Conservation (phyloP, 1,140 invertebrate genomes). For the Asobara japonica region DNA sequence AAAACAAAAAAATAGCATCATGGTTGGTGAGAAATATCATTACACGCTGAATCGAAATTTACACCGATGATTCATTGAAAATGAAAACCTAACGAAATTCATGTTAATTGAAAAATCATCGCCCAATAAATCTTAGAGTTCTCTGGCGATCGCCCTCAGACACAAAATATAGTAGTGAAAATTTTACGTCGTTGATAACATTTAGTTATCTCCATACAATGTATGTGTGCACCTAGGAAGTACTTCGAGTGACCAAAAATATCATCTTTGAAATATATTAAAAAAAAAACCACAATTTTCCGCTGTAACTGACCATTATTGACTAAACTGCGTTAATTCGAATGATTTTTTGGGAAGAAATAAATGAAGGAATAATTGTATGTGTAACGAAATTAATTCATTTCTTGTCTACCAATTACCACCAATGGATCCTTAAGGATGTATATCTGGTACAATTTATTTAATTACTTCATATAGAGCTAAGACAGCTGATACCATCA, state of each 20-base stretch:
- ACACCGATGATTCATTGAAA: not conserved
- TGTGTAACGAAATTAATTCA: not conserved
- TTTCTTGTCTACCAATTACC: not conserved
- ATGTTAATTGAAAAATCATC: not conserved
- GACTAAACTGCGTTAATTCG: not conserved
- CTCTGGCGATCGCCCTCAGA: constrained; percentile 10
- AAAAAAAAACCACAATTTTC: not conserved
- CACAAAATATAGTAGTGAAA: not conserved
- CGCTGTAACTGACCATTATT: constrained; percentile 1
- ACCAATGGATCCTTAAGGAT: not conserved
- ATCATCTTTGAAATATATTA: not conserved
- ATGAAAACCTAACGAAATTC: not conserved
- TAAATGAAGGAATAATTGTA: constrained; percentile 9
- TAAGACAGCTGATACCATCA: too few species aligned
- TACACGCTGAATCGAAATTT: not conserved
- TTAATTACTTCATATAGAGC: too few species aligned
- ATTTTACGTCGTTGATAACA: constrained; percentile 2
- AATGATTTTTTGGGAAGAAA: constrained; percentile 2
- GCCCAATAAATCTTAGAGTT: not conserved
- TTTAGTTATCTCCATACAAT: constrained; percentile 13
- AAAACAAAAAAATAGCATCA: not conserved
- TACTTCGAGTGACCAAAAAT: not conserved
- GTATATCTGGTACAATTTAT: too few species aligned
- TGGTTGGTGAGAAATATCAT: constrained; percentile 4
- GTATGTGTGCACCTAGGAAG: constrained; percentile 13